phyloP scores from a whole-genome alignment of 2,113 vertebrate genomes.

The Ovibos moschatus region DNA sequence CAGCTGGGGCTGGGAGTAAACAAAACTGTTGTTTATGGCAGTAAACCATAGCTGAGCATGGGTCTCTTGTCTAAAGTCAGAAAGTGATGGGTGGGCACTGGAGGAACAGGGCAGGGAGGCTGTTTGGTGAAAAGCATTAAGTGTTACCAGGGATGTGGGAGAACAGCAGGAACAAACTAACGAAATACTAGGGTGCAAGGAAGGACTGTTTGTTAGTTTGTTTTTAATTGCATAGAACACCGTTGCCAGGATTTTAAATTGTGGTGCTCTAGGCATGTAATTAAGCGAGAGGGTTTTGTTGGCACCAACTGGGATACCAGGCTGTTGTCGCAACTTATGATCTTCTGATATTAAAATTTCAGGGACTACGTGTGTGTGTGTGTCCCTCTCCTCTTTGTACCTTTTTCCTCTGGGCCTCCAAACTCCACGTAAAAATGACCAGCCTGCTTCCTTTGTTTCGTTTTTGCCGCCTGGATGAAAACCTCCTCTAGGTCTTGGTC shows the following conservation, averaged over 20 bases:
- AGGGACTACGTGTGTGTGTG: not conserved
- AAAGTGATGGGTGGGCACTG: not conserved
- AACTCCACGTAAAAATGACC: not conserved
- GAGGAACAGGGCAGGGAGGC: not conserved
- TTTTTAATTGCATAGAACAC: slow-evolving; percentile 40
- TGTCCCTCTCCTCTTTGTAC: not conserved
- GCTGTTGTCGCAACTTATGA: not conserved
- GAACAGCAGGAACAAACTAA: not conserved
- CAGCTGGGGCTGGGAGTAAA: not conserved
- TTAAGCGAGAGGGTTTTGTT: slow-evolving; percentile 22
- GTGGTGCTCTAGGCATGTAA: slow-evolving; percentile 39
- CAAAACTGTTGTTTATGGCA: not conserved
- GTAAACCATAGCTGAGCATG: not conserved
- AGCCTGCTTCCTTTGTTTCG: not conserved
- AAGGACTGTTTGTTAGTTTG: slow-evolving; percentile 11
- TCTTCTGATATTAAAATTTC: slow-evolving; percentile 44
- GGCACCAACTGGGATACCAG: not conserved
- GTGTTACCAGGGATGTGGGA: not conserved
- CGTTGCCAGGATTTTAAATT: slow-evolving; percentile 54
- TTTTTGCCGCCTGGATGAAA: not conserved
- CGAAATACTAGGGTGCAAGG: not conserved
- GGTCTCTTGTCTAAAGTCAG: not conserved
- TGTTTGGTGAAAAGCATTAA: not conserved
- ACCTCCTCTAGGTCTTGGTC: not conserved
- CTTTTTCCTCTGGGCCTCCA: not conserved